Percentiles rank a stretch among this genome's conserved stretches.
Conservation (phyloP, 2,888 invertebrate species). For the Deroplatys truncata region DNA sequence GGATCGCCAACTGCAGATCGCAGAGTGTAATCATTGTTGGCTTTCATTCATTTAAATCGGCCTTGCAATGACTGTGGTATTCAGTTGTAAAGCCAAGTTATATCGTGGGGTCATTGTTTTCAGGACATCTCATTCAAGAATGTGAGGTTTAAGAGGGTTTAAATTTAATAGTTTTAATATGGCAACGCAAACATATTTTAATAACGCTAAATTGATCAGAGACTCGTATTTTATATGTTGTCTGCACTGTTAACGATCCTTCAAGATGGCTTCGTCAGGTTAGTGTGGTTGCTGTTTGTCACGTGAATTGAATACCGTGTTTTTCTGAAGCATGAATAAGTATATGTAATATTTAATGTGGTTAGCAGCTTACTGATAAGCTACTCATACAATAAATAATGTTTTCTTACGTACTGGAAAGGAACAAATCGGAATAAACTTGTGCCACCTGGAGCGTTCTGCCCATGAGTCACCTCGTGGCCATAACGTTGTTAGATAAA, state of each 20-base stretch:
- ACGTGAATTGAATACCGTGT: constrained; percentile 43
- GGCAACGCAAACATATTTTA: not conserved
- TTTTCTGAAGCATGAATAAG: not conserved
- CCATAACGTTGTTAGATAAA: constrained; percentile 42
- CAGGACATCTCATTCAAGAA: not conserved
- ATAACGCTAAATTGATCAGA: not conserved
- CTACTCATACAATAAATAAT: not conserved
- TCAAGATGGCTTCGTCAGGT: constrained; percentile 72
- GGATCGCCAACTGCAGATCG: not conserved
- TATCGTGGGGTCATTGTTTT: not conserved
- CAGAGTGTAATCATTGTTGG: not conserved
- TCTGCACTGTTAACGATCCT: constrained; percentile 1
- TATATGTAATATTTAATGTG: not conserved
- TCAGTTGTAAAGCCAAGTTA: not conserved
- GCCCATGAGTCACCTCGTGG: constrained; percentile 32
- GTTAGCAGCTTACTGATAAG: not conserved
- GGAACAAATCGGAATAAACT: not conserved
- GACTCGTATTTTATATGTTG: not conserved
- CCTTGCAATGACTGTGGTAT: not conserved
- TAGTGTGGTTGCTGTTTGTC: constrained; percentile 52
- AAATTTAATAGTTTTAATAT: not conserved
- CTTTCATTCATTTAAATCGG: not conserved
- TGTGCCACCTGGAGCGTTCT: constrained; percentile 24
- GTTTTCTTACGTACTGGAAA: not conserved
- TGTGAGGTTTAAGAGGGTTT: not conserved